Conservation (phyloP, 2,888 invertebrate species). For the Fragum sueziense region DNA sequence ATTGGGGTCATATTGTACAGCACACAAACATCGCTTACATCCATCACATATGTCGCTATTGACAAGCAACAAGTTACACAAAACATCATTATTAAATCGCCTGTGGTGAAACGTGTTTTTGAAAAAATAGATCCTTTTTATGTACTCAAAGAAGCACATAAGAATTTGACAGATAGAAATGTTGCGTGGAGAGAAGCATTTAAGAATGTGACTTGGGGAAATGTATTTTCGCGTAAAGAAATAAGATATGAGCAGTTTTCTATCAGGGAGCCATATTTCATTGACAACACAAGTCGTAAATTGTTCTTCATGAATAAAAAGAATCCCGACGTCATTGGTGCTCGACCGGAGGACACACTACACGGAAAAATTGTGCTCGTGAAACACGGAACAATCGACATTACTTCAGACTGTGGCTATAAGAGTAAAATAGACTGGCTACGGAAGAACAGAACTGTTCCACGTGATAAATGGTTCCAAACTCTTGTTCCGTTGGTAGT, state of each 20-base stretch:
- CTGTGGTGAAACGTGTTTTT: not conserved
- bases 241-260: conserved; percentile 2
- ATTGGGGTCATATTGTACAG: not conserved
- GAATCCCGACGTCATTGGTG: not conserved
- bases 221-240: not conserved
- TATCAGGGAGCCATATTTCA: conserved; percentile 20
- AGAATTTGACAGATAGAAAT: not conserved
- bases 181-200: not conserved
- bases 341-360: not conserved
- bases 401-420: conserved; percentile 31
- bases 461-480: not conserved
- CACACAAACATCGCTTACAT: not conserved
- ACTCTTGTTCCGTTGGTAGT: conserved; percentile 16
- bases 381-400: conserved; percentile 16
- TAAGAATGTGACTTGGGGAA: too few relatives aligned
- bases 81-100: not conserved
- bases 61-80: not conserved
- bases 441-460: not conserved
- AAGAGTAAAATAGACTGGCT: conserved; percentile 4
- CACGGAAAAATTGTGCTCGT: conserved; percentile 15
- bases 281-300: not conserved
- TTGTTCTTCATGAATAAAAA: conserved; percentile 11
- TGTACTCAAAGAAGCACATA: not conserved
- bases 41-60: not conserved
- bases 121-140: not conserved